Conservation (phyloP, 2,888 invertebrate genomes). For the Oxystoma pomonae region DNA sequence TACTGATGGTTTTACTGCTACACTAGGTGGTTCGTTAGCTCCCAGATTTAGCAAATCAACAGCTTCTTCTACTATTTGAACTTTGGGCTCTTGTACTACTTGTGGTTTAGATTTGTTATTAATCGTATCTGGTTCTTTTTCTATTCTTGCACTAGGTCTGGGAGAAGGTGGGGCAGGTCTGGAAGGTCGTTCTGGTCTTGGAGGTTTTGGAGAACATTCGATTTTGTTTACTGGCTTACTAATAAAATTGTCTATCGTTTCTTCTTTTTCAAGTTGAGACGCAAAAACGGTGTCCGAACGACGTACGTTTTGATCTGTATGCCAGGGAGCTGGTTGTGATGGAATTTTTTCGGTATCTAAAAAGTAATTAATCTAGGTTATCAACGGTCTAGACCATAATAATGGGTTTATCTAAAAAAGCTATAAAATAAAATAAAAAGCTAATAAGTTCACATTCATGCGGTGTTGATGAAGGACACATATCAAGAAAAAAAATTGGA, state of each 20-base stretch:
- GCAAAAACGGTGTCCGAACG: constrained; percentile 64
- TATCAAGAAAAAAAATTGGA: too few species aligned
- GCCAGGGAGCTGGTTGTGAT: constrained; percentile 69
- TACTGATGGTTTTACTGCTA: constrained; percentile 31
- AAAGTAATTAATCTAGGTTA: too few species aligned
- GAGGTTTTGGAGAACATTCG: constrained; percentile 33
- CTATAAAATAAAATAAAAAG: too few species aligned
- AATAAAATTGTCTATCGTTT: constrained; percentile 77
- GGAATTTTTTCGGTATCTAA: constrained; percentile 66
- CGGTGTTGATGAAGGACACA: too few species aligned
- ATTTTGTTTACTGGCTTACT: constrained; percentile 44
- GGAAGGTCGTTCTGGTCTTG: constrained; percentile 45
- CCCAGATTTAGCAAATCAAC: constrained; percentile 59
- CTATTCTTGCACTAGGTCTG: constrained; percentile 27
- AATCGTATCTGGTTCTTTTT: constrained; percentile 34
- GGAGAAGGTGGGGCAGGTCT: constrained; percentile 38
- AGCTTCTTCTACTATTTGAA: constrained; percentile 45
- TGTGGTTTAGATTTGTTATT: constrained; percentile 36
- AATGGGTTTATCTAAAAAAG: too few species aligned
- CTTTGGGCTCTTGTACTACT: constrained; percentile 23
- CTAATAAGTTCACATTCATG: too few species aligned
- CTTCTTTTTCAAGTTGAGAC: constrained; percentile 75
- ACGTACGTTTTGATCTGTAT: constrained; percentile 60
- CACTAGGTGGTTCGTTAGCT: constrained; percentile 25
- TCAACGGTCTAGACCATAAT: too few species aligned